Evolutionary conservation across 2,888 invertebrate species (phyloP).

Genomic region (Anoncus sp.): DNA sequence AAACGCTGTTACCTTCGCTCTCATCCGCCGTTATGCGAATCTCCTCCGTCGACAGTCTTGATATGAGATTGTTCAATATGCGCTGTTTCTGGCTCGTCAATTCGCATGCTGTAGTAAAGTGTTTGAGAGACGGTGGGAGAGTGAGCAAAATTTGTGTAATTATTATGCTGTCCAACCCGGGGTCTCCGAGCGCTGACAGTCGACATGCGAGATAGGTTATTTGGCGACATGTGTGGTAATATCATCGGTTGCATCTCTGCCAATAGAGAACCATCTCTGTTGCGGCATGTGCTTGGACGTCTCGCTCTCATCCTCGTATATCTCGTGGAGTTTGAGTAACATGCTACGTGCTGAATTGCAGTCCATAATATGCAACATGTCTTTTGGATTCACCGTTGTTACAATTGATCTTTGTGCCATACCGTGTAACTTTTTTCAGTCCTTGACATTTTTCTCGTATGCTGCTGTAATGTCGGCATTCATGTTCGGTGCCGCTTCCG

Average conservation of each 20-base stretch:
- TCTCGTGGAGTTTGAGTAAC: not conserved
- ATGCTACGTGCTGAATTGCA: not conserved
- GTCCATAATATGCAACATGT: not conserved
- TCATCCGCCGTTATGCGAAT: not conserved
- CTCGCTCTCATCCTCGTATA: conserved; percentile 1
- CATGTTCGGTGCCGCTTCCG: not conserved
- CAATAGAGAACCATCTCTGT: not conserved
- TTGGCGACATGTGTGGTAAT: conserved; percentile 10
- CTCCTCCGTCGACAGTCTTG: not conserved
- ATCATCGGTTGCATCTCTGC: not conserved
- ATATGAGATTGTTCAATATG: not conserved
- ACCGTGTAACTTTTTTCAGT: too few species aligned
- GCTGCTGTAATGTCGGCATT: not conserved
- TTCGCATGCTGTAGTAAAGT: not conserved
- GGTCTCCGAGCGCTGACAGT: not conserved
- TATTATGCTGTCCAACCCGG: not conserved
- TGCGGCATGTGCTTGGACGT: conserved; percentile 15
- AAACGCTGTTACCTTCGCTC: not conserved
- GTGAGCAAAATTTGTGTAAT: not conserved
- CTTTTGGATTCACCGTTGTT: not conserved
- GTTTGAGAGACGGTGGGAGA: not conserved
- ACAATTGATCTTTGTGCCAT: not conserved
- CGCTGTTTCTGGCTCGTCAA: not conserved
- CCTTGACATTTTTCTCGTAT: not conserved
- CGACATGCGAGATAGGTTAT: not conserved